These are phyloP conservation scores for Lysandra coridon DNA, from an alignment of 2,888 invertebrate genomes.

Conservation along the genomic window DNA sequence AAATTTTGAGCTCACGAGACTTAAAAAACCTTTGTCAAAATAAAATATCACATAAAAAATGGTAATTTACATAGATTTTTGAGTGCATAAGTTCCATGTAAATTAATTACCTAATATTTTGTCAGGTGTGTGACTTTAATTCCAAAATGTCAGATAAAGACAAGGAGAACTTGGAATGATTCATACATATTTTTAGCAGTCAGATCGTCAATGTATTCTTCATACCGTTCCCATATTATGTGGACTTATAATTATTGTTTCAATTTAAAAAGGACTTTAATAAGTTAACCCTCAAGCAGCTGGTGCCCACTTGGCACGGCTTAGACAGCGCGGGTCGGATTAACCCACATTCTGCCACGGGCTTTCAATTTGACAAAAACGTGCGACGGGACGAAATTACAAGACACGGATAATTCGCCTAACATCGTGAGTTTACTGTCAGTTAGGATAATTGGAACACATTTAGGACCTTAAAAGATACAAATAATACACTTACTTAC, in stretches of 20 bases:
- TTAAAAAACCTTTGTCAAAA: too few species aligned
- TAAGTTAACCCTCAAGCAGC: background rate
- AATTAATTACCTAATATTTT: too few species aligned
- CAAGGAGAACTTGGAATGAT: too few species aligned
- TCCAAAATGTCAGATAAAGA: too few species aligned
- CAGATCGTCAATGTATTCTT: background rate
- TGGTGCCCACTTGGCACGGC: slow-evolving; percentile 10
- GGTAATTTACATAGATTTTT: too few species aligned
- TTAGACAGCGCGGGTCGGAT: slow-evolving; percentile 21
- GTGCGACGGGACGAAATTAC: background rate
- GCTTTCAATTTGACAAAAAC: slow-evolving; percentile 27
- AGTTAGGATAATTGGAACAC: background rate
- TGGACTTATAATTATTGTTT: background rate
- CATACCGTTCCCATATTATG: background rate
- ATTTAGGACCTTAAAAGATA: background rate
- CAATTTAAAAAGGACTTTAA: background rate
- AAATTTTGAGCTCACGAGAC: too few species aligned
- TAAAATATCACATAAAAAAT: too few species aligned
- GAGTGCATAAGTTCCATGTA: too few species aligned
- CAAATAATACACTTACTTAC: background rate
- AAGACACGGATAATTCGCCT: background rate
- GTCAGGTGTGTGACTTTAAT: too few species aligned
- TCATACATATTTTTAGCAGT: background rate
- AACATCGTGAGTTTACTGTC: background rate
- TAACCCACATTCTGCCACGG: slow-evolving; percentile 31